Percentiles rank a stretch among this genome's conserved stretches.
Evolutionary conservation across 1,140 invertebrate species (phyloP).

Genomic region (Lycorma delicatula): DNA sequence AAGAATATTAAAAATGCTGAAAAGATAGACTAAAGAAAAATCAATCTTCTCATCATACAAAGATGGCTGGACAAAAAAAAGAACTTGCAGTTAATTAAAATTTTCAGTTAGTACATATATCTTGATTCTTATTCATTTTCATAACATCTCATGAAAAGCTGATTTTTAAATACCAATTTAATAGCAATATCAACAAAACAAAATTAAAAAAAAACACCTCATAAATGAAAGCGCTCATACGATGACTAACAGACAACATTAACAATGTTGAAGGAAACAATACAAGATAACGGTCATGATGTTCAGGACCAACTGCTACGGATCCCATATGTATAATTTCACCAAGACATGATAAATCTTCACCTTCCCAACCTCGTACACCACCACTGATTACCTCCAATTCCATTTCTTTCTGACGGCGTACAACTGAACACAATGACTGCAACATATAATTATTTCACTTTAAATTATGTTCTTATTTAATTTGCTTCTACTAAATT

Average conservation of each 20-base stretch:
- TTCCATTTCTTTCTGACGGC: slow-evolving; percentile 94
- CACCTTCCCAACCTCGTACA: slow-evolving; percentile 92
- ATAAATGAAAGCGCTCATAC: slow-evolving; percentile 92
- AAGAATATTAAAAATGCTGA: no score
- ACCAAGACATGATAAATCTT: slow-evolving; percentile 63
- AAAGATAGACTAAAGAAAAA: no score
- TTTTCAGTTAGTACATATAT: no score
- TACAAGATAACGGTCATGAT: slow-evolving; percentile 85
- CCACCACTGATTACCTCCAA: slow-evolving; percentile 87
- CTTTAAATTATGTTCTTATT: no score
- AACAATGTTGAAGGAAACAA: slow-evolving; percentile 80
- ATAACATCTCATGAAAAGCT: no score
- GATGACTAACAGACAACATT: slow-evolving; percentile 81
- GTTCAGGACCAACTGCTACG: slow-evolving; percentile 68
- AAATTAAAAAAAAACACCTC: slow-evolving; percentile 63
- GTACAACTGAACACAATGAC: slow-evolving; percentile 71
- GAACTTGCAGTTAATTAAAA: no score
- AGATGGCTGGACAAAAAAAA: no score
- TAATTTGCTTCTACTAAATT: no score
- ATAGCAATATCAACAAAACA: no score
- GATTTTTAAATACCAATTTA: no score
- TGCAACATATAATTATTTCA: slow-evolving; percentile 40
- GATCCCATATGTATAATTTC: slow-evolving; percentile 80
- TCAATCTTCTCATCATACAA: no score
- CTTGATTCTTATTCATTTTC: no score